Evolutionary conservation across 1,140 invertebrate species (phyloP), one percentile per base, ranked within the genome.

Genomic region (Mamestra configurata): DNA sequence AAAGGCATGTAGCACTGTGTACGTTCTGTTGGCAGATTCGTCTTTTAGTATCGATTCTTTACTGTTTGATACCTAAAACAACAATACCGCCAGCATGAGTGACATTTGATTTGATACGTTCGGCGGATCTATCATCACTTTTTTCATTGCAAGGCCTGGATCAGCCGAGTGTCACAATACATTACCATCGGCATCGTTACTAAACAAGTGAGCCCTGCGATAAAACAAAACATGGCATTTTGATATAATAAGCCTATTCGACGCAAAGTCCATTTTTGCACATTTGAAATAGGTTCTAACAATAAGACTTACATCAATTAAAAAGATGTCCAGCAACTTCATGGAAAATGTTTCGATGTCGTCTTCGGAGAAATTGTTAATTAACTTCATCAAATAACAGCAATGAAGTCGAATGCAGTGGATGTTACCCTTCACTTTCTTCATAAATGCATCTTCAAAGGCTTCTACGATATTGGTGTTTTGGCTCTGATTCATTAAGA

Each of bases 11-110:
- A 95, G 82, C 24, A 95, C 82, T 1, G 92, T 92, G 0, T 84
- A 82, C 22, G 94, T 92, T 81, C 94, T 88, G 81, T 95, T 95
- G 1, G 83, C 81, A 43, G 88, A 87, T 85, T 95, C 95, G 70
- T 95, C 94, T 85, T 89, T 90, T 46, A 93, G 53, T 59, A 91
- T 80, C 5, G 79, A 77, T 66, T 91, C 88, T 15, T 88, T 64
- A 18, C 82, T 81, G 24, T 88, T 86, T 20, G 87, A 64, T 10
- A 92, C 80, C 94, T 95, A 66, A 51, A 92, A 88, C 22, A 79
- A 79, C 66, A 68, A 31, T 15, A 46, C 13, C 1, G 13, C 6
- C 10, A 6, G 2, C 43, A 46, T 46, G n/a, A n/a, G n/a, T n/a
- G n/a, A n/a, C n/a, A n/a, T n/a, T n/a, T n/a, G n/a, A n/a, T n/a